These are phyloP conservation scores for Pachyrhynchus sulphureomaculatus DNA, from an alignment of 1,140 invertebrate genomes.

Conservation along the genomic window DNA sequence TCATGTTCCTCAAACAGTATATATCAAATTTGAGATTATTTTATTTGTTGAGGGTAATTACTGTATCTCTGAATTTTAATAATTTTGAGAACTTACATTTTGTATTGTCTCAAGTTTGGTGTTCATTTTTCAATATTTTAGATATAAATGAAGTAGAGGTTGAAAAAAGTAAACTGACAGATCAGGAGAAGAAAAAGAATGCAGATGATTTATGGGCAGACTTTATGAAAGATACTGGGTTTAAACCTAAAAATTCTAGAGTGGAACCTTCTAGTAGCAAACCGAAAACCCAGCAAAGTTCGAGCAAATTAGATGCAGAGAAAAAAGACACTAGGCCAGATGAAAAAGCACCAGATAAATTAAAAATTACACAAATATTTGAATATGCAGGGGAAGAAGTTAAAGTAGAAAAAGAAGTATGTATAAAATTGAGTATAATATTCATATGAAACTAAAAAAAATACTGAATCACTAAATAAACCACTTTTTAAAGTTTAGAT, in stretches of 20 bases:
- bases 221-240: constrained; percentile 71
- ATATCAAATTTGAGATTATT: no score
- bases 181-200: constrained; percentile 26
- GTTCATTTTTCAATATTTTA: no score
- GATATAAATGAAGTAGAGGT: background rate
- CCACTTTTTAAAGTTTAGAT: no score
- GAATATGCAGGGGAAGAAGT: constrained; percentile 64
- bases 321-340: constrained; percentile 25
- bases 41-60: no score
- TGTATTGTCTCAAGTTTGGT: no score
- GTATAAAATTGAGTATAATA: no score
- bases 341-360: constrained; percentile 37
- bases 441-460: no score
- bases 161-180: background rate
- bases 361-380: constrained; percentile 58
- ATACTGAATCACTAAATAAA: no score
- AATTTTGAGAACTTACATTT: no score
- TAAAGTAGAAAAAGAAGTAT: constrained; percentile 64
- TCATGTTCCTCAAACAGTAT: no score
- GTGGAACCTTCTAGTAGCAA: background rate
- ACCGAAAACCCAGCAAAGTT: background rate
- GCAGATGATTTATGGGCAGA: constrained; percentile 70
- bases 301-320: background rate
- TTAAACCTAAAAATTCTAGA: constrained; percentile 48
- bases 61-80: no score